These are phyloP conservation scores for Crotalus horridus DNA, from an alignment of 2,113 vertebrate genomes.

Conservation along the genomic window DNA sequence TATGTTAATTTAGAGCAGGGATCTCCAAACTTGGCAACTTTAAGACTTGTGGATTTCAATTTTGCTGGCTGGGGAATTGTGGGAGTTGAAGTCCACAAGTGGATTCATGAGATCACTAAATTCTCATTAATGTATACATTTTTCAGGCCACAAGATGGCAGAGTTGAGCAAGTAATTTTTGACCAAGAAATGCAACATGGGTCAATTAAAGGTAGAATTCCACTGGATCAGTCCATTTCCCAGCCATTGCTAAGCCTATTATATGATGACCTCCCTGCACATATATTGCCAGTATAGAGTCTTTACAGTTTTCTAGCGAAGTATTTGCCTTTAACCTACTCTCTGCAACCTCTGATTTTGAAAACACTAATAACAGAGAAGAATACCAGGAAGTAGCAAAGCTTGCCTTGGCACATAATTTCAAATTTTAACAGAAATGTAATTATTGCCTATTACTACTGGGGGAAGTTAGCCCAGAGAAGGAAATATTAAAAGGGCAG, in stretches of 20 bases:
- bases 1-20: not conserved
- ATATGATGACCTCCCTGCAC: not conserved
- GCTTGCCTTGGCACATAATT: not conserved
- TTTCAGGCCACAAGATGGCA: conserved; percentile 1
- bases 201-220: no score
- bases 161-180: not conserved
- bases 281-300: not conserved
- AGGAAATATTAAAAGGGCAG: no score
- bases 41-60: not conserved
- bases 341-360: not conserved
- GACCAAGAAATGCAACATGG: not conserved
- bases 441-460: not conserved
- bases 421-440: not conserved
- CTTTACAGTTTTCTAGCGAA: not conserved
- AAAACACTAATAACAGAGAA: not conserved
- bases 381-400: not conserved
- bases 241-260: not conserved
- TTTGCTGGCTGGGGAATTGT: not conserved
- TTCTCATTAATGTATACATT: not conserved
- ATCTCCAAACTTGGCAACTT: not conserved
- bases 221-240: not conserved
- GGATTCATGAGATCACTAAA: not conserved
- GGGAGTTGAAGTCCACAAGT: not conserved
- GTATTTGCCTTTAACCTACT: not conserved
- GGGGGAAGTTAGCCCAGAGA: no score